Evolutionary conservation across 2,888 invertebrate genomes (phyloP).

Genomic region (Volucella inanis): DNA sequence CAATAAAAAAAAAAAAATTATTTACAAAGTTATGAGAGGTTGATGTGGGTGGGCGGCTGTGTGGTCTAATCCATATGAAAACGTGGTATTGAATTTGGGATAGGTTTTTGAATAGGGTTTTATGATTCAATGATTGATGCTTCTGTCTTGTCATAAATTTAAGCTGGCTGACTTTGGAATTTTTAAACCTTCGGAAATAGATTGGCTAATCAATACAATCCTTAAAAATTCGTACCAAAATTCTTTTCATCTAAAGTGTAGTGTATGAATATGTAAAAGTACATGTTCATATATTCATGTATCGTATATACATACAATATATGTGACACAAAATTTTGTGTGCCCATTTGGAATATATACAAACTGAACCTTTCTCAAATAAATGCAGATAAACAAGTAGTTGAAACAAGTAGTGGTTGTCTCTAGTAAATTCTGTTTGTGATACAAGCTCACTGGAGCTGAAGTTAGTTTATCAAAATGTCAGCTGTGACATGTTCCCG

Average conservation of each 20-base stretch:
- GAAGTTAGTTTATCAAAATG: constrained; percentile 62
- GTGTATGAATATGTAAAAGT: not conserved
- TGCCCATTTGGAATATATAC: not conserved
- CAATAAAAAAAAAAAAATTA: constrained; percentile 30
- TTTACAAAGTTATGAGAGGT: constrained; percentile 6
- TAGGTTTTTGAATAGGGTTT: not conserved
- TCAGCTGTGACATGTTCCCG: constrained; percentile 54
- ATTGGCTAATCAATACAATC: constrained; percentile 3
- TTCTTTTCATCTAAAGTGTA: not conserved
- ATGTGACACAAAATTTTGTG: too few relatives aligned
- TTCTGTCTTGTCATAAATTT: not conserved
- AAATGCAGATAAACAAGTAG: not conserved
- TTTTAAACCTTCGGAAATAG: not conserved
- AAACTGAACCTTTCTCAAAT: constrained; percentile 25
- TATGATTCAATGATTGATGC: constrained; percentile 18
- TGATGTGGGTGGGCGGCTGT: too few relatives aligned
- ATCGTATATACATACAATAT: not conserved
- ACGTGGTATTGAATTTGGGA: too few relatives aligned
- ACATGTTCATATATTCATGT: not conserved
- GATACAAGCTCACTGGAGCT: constrained; percentile 25
- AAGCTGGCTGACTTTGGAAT: constrained; percentile 1
- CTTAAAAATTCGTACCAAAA: not conserved
- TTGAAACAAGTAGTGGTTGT: constrained; percentile 25
- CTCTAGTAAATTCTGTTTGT: constrained; percentile 21
- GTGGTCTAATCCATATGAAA: too few relatives aligned